These are phyloP conservation scores for Hydraecia micacea DNA, from an alignment of 2,888 invertebrate species.

Conservation along the genomic window DNA sequence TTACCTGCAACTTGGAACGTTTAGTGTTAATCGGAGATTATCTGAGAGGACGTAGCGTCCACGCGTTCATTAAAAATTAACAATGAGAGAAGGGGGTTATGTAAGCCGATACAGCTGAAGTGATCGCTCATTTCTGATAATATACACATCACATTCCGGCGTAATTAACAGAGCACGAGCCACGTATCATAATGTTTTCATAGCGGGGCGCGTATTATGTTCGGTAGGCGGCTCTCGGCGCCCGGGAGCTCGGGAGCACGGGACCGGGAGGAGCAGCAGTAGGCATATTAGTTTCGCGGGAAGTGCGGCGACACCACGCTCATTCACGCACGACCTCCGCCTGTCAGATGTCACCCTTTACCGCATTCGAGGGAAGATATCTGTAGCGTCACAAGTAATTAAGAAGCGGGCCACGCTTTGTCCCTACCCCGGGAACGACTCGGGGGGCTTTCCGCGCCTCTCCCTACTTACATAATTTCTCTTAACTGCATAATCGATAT, in stretches of 20 bases:
- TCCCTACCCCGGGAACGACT: slow-evolving; percentile 72
- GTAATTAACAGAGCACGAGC: slow-evolving; percentile 78
- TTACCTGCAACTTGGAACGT: slow-evolving; percentile 34
- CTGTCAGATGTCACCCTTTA: slow-evolving; percentile 78
- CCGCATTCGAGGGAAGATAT: slow-evolving; percentile 78
- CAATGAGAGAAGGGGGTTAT: slow-evolving; percentile 57
- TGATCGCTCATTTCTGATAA: slow-evolving; percentile 67
- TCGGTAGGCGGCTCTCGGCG: slow-evolving; percentile 51
- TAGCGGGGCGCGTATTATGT: slow-evolving; percentile 69
- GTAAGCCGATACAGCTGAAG: slow-evolving; percentile 67
- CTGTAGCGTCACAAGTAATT: slow-evolving; percentile 86
- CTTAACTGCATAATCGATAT: slow-evolving; percentile 88
- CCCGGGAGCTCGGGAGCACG: slow-evolving; percentile 7
- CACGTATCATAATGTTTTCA: slow-evolving; percentile 80
- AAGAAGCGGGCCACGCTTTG: slow-evolving; percentile 84
- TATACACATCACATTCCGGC: slow-evolving; percentile 70
- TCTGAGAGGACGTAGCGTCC: slow-evolving; percentile 33
- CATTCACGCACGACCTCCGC: slow-evolving; percentile 64
- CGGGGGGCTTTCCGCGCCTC: slow-evolving; percentile 77
- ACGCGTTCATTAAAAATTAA: slow-evolving; percentile 55
- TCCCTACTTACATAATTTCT: slow-evolving; percentile 86
- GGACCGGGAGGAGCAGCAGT: slow-evolving; percentile 30
- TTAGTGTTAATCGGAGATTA: slow-evolving; percentile 53
- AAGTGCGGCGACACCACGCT: slow-evolving; percentile 57
- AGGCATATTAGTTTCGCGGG: slow-evolving; percentile 60